Percentiles rank a stretch among this genome's conserved stretches.
Evolutionary conservation across 2,113 vertebrate genomes (phyloP).

Genomic region (Halichoerus grypus): DNA sequence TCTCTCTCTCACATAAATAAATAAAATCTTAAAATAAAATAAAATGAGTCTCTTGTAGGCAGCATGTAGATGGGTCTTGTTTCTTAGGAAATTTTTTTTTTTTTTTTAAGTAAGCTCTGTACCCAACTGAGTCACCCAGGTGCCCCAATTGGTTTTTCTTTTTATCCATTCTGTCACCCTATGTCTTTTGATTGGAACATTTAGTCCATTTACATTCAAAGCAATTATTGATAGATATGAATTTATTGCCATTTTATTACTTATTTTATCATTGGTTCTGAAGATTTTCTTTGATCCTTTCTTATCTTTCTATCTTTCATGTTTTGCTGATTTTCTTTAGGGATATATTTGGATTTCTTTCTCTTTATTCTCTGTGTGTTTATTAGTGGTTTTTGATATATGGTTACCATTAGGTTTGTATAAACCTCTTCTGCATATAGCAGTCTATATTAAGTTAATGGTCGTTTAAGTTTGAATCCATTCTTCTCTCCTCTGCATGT

Average conservation of each 20-base stretch:
- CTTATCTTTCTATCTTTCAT: not conserved
- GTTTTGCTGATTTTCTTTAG: not conserved
- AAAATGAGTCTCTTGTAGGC: not conserved
- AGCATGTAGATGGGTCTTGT: not conserved
- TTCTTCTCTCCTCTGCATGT: not conserved
- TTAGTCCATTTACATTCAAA: not conserved
- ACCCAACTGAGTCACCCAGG: not conserved
- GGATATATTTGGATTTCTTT: not conserved
- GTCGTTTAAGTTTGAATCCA: not conserved
- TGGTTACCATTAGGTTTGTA: not conserved
- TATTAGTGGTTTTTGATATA: not conserved
- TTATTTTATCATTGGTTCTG: not conserved
- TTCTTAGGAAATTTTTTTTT: not conserved
- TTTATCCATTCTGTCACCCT: not conserved
- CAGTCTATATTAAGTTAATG: not conserved
- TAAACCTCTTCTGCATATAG: not conserved
- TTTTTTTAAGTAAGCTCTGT: not conserved
- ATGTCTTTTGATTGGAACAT: not conserved
- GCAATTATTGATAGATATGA: not conserved
- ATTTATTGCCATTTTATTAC: not conserved
- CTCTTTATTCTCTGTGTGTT: not conserved
- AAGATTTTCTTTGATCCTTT: not conserved
- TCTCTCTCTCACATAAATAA: not conserved
- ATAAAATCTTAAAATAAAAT: not conserved
- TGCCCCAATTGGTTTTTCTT: not conserved